phyloP scores from a whole-genome alignment of 2,113 vertebrate species.

The Planiliza haematocheilus region DNA sequence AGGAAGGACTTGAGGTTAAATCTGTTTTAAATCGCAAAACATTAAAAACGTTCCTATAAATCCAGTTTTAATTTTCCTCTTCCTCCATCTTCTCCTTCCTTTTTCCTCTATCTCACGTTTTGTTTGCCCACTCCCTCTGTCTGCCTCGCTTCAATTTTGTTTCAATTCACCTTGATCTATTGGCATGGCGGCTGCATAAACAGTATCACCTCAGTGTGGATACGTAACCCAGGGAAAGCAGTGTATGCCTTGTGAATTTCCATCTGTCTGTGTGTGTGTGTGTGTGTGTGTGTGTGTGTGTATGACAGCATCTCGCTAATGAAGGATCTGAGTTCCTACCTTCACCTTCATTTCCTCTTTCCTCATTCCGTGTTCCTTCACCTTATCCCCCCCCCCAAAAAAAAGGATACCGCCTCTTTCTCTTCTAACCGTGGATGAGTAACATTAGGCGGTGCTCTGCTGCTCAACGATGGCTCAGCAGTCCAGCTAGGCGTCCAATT shows the following conservation, averaged over 20 bases:
- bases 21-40: too few species aligned
- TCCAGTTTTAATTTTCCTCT: background rate
- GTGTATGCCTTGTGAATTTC: background rate
- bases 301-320: slow-evolving; percentile 34
- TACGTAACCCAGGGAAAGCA: slow-evolving; percentile 5
- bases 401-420: slow-evolving; percentile 40
- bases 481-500: slow-evolving; percentile 67
- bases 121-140: slow-evolving; percentile 32
- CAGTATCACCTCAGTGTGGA: slow-evolving; percentile 4
- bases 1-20: too few species aligned
- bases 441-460: slow-evolving; percentile 41
- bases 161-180: slow-evolving; percentile 54
- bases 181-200: slow-evolving; percentile 38
- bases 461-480: slow-evolving; percentile 37
- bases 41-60: too few species aligned
- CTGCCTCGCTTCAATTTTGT: slow-evolving; percentile 49
- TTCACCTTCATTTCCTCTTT: slow-evolving; percentile 26
- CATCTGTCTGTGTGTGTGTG: background rate
- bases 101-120: slow-evolving; percentile 22
- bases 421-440: slow-evolving; percentile 40
- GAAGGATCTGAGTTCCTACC: slow-evolving; percentile 27
- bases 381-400: slow-evolving; percentile 56
- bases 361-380: slow-evolving; percentile 35
- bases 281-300: too few species aligned
- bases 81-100: background rate